Evolutionary conservation across 2,113 vertebrate genomes (phyloP).

Genomic region (Ciconia maguari): DNA sequence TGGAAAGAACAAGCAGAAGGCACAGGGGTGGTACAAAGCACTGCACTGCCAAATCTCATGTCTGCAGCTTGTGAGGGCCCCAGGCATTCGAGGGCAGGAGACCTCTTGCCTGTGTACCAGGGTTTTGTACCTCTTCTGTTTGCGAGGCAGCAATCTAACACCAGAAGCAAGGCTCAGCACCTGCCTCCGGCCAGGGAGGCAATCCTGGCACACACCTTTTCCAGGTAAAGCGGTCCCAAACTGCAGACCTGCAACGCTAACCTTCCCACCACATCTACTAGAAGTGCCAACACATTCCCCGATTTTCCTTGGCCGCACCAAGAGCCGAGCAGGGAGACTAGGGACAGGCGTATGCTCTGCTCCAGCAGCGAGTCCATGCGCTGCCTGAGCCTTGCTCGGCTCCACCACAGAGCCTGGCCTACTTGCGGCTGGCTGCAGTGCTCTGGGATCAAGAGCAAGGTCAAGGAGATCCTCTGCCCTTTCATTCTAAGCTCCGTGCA

Average conservation of each 20-base stretch:
- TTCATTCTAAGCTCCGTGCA: neutral
- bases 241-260: neutral
- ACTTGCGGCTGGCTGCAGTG: rapidly evolving
- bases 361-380: rapidly evolving
- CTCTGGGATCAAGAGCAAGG: neutral
- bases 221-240: neutral
- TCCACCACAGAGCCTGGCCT: neutral
- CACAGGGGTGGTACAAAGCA: rapidly evolving
- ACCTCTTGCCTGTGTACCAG: neutral
- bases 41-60: neutral
- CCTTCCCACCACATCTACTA: rapidly evolving
- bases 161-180: neutral
- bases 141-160: neutral
- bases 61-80: neutral
- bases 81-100: rapidly evolving
- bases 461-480: neutral
- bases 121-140: neutral
- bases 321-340: rapidly evolving
- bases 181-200: rapidly evolving
- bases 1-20: neutral
- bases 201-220: neutral
- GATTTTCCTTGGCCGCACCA: rapidly evolving
- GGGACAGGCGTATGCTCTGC: neutral
- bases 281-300: neutral
- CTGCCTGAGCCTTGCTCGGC: neutral